phyloP scores from a whole-genome alignment of 1,140 invertebrate genomes.

The Eriocheir sinensis region DNA sequence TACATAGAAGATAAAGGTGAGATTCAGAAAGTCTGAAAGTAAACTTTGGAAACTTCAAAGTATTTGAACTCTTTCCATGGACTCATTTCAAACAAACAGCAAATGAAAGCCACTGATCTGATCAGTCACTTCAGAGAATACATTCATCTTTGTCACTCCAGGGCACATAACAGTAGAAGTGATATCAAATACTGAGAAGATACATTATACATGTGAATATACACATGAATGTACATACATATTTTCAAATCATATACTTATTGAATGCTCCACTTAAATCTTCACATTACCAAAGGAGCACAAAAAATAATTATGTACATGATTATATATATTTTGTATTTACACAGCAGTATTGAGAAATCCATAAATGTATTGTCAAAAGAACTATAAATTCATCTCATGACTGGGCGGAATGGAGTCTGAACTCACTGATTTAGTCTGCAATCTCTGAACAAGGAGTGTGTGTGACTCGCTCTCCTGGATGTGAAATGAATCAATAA shows the following conservation, averaged over 20 bases:
- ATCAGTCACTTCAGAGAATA: too few relatives aligned
- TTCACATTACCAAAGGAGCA: constrained; percentile 11
- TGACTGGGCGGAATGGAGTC: background rate
- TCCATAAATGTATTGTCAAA: background rate
- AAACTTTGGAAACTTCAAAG: too few relatives aligned
- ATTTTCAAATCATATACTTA: background rate
- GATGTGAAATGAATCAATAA: background rate
- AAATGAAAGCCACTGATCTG: too few relatives aligned
- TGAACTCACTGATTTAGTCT: background rate
- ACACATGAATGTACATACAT: background rate
- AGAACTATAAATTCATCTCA: background rate
- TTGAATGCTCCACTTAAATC: background rate
- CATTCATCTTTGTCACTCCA: too few relatives aligned
- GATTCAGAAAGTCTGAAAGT: background rate
- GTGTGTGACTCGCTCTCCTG: background rate
- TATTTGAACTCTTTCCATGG: too few relatives aligned
- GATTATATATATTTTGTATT: constrained; percentile 12
- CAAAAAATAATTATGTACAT: background rate
- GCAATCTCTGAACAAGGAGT: too few relatives aligned
- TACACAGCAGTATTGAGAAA: background rate
- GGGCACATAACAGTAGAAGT: too few relatives aligned
- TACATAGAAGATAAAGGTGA: background rate
- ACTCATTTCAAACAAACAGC: too few relatives aligned
- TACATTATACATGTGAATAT: background rate
- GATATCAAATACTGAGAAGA: background rate